Evolutionary conservation across 2,113 vertebrate genomes (phyloP), one percentile per base, ranked within the genome.

Genomic region (Micronycteris hirsuta): DNA sequence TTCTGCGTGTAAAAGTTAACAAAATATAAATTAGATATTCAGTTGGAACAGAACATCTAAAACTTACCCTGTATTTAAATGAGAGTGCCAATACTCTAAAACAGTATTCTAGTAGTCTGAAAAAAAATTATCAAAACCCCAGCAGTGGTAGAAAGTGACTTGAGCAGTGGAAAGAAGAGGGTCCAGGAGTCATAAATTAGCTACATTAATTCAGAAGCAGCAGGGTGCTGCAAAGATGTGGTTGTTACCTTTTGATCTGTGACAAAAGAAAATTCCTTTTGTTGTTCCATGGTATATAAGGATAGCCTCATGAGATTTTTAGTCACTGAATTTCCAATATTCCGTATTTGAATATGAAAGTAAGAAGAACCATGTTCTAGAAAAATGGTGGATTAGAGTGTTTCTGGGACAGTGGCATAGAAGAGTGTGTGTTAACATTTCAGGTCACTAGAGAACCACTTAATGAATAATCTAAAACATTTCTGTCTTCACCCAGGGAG

Each of bases 161-260:
- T 91, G 43, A 71, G 36, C 24, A 89, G 47, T 93, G 97, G 94
- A 76, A 95, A 85, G 68, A 45, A 52, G 33, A 65, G 45, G 56
- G 14, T 45, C 31, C 73, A 93, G 3, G 56, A 92, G 81, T 97
- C 70, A 87, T 81, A 93, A 93, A 88, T 91, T 90, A 95, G 38
- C 87, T 92, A 61, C 81, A 84, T 94, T 96, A 96, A 94, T 91
- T 91, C 89, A 93, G 96, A 88, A 80, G 63, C 45, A 10, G 54
- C 91, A 86, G n/a, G 84, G 65, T 81, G 52, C 81, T 20, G 4
- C 36, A 68, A 56, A 88, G 89, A 92, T 94, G 28, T 61, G 49
- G 9, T 93, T 94, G n/a, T 71, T 85, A 67, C 45, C 82, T 91
- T 94, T 96, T 77, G 45, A 91, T 86, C 65, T 88, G 13, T 90